A percentile compares a stretch with the other conserved stretches of the same genome.
These are phyloP conservation scores for Drosophila nikananu DNA, from an alignment of 1,140 invertebrate genomes.

Conservation along the genomic window DNA sequence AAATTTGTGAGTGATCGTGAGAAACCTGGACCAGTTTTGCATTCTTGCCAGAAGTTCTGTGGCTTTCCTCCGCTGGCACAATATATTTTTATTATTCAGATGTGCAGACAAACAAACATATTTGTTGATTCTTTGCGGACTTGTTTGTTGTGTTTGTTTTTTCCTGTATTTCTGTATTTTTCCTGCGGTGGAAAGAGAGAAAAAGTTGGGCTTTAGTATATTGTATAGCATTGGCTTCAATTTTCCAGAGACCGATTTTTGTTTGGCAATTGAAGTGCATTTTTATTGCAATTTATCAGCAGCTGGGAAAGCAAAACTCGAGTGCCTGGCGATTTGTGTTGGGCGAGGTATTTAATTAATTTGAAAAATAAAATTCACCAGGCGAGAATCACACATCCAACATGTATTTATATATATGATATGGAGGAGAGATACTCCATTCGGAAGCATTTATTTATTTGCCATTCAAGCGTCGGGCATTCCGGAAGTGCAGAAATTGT, in stretches of 20 bases:
- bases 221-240: constrained; percentile 27
- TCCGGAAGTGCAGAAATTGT: constrained; percentile 8
- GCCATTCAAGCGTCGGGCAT: constrained; percentile 11
- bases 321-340: constrained; percentile 47
- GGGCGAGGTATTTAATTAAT: constrained; percentile 56
- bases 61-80: constrained; percentile 10
- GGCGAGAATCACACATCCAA: constrained; percentile 11
- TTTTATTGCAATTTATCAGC: constrained; percentile 64
- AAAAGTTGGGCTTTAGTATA: constrained; percentile 1
- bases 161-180: neutral
- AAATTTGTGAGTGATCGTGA: constrained; percentile 9
- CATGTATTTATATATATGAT: neutral
- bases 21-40: constrained; percentile 13
- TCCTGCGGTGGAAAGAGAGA: neutral
- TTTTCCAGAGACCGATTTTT: constrained; percentile 40
- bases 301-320: constrained; percentile 44
- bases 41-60: constrained; percentile 12
- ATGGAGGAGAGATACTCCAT: constrained; percentile 10
- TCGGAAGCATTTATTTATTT: constrained; percentile 18
- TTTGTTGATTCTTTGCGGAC: constrained; percentile 51
- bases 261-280: constrained; percentile 42
- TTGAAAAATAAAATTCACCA: constrained; percentile 39
- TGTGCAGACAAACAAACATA: constrained; percentile 55
- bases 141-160: constrained; percentile 34
- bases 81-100: constrained; percentile 50